Conservation (phyloP, 1,140 invertebrate genomes). For the Yoshiicerus persimilis region DNA sequence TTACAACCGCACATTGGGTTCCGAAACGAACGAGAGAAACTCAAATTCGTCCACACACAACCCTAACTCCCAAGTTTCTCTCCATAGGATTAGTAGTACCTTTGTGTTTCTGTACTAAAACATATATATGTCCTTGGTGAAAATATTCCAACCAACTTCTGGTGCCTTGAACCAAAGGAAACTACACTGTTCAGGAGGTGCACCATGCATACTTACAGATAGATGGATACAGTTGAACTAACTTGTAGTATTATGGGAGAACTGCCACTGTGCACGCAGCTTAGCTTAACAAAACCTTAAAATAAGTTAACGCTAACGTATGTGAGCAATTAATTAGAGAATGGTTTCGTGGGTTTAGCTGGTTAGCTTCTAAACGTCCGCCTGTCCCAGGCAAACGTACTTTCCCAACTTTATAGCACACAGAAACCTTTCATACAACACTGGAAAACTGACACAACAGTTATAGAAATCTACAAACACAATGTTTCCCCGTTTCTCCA, state of each 20-base stretch:
- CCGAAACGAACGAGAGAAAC: no score
- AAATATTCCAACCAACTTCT: background rate
- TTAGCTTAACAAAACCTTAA: background rate
- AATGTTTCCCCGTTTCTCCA: background rate
- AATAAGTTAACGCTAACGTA: slow-evolving; percentile 6
- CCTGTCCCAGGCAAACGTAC: background rate
- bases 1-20: background rate
- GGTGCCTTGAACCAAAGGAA: background rate
- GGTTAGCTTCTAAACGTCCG: background rate
- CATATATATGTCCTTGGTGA: no score
- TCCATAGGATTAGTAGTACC: background rate
- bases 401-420: background rate
- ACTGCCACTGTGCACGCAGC: background rate
- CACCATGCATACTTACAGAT: background rate
- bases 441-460: background rate
- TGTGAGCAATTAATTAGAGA: slow-evolving; percentile 10
- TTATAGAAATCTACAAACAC: background rate
- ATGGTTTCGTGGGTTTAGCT: background rate
- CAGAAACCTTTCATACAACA: background rate
- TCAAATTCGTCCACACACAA: background rate
- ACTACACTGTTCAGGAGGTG: background rate
- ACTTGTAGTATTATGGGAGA: background rate
- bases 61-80: no score
- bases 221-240: background rate
- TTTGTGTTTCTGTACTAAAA: no score